Conservation (phyloP, 1,140 invertebrate genomes). For the Samia ricini region DNA sequence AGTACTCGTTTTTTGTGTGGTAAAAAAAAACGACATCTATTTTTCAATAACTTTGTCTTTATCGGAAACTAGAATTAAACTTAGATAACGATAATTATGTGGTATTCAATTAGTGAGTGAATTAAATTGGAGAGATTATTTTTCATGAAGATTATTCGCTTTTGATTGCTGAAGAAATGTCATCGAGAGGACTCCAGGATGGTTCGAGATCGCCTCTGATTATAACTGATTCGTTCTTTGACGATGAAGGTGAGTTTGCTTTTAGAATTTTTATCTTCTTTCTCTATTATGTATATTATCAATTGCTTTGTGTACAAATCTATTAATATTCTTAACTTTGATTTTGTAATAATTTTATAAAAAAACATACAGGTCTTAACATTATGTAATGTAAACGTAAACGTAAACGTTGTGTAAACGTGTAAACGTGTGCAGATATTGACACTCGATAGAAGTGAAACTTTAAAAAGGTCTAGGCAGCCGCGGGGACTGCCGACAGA, state of each 20-base stretch:
- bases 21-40: neutral
- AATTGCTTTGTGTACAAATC: no score
- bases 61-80: neutral
- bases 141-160: neutral
- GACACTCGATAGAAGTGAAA: no score
- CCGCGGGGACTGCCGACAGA: no score
- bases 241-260: constrained; percentile 57
- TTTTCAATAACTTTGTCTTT: neutral
- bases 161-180: constrained; percentile 35
- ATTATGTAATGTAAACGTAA: no score
- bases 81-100: neutral
- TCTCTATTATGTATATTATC: no score
- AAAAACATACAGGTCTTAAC: no score
- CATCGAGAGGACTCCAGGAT: constrained; percentile 65
- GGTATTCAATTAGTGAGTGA: neutral
- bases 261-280: neutral
- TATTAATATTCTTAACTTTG: no score
- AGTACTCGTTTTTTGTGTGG: neutral
- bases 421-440: no score
- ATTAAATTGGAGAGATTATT: neutral
- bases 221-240: constrained; percentile 70
- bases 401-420: no score
- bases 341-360: no score
- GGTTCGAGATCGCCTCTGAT: constrained; percentile 60
- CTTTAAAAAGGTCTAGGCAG: no score